phyloP scores from a whole-genome alignment of 2,888 invertebrate species.

The Sinotaia quadrata region DNA sequence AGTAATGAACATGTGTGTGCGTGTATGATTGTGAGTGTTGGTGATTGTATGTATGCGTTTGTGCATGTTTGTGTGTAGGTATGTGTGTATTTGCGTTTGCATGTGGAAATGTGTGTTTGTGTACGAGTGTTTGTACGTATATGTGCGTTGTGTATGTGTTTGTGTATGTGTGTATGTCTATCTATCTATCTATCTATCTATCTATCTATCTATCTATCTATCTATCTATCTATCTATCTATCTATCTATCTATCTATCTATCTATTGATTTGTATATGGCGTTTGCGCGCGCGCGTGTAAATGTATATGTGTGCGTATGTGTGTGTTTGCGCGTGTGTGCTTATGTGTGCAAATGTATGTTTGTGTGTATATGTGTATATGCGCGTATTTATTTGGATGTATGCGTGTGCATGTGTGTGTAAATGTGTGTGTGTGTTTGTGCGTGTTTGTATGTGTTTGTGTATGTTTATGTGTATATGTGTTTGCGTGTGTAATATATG shows the following conservation, averaged over 20 bases:
- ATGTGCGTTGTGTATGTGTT: no score
- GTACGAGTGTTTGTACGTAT: no score
- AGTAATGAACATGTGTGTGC: not conserved
- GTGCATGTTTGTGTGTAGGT: not conserved
- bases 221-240: not conserved
- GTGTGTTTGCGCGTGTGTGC: slow-evolving; percentile 2
- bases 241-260: not conserved
- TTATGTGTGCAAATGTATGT: not conserved
- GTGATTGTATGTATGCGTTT: not conserved
- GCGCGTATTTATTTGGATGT: no score
- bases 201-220: not conserved
- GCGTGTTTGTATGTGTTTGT: no score
- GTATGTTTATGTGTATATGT: not conserved
- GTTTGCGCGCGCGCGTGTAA: not conserved
- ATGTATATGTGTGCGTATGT: slow-evolving; percentile 8
- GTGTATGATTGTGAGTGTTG: not conserved
- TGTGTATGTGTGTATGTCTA: no score
- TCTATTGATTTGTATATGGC: not conserved
- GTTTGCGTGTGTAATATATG: not conserved
- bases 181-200: no score
- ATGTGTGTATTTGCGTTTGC: not conserved
- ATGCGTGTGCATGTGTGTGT: not conserved
- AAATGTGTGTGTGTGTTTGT: no score
- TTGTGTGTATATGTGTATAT: not conserved
- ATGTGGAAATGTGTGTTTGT: no score